A percentile compares a stretch with the other conserved stretches of the same genome.
These are phyloP conservation scores for Scaptomyza reducta DNA, from an alignment of 2,888 invertebrate species.

Conservation along the genomic window DNA sequence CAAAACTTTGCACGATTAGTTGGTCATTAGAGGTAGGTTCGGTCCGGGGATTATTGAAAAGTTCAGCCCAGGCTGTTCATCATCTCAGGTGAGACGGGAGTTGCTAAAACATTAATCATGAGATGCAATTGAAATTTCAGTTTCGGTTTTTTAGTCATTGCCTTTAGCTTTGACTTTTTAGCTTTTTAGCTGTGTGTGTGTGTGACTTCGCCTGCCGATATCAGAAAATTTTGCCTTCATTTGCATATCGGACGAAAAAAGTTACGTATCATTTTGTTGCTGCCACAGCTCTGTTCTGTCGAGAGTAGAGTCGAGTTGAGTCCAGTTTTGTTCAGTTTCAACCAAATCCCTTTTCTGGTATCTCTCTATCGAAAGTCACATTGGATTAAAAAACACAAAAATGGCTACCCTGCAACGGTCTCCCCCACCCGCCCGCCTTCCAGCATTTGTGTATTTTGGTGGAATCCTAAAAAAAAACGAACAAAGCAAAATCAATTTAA, in stretches of 20 bases:
- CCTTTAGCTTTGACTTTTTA: constrained; percentile 13
- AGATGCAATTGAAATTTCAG: constrained; percentile 53
- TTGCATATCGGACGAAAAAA: constrained; percentile 73
- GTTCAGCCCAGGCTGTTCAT: constrained; percentile 15
- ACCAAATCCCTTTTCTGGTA: constrained; percentile 52
- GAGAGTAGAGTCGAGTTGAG: neutral
- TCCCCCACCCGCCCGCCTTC: neutral
- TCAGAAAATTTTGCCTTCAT: constrained; percentile 68
- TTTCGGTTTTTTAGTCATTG: constrained; percentile 10
- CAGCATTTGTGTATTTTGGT: constrained; percentile 6
- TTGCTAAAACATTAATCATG: constrained; percentile 56
- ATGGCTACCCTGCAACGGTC: constrained; percentile 5
- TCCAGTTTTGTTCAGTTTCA: constrained; percentile 17
- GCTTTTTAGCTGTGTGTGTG: constrained; percentile 12
- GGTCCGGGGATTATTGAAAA: constrained; percentile 29
- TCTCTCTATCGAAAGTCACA: constrained; percentile 66
- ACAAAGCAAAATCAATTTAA: constrained; percentile 70
- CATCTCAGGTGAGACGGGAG: constrained; percentile 20
- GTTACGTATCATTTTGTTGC: constrained; percentile 62
- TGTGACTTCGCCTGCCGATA: constrained; percentile 51
- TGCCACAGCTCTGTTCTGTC: constrained; percentile 20
- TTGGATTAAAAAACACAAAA: constrained; percentile 68
- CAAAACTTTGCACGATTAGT: constrained; percentile 70
- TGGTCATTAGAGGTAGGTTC: constrained; percentile 44
- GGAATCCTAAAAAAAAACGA: constrained; percentile 33